phyloP scores from a whole-genome alignment of 2,888 invertebrate genomes.

The Malthinus flaveolus region DNA sequence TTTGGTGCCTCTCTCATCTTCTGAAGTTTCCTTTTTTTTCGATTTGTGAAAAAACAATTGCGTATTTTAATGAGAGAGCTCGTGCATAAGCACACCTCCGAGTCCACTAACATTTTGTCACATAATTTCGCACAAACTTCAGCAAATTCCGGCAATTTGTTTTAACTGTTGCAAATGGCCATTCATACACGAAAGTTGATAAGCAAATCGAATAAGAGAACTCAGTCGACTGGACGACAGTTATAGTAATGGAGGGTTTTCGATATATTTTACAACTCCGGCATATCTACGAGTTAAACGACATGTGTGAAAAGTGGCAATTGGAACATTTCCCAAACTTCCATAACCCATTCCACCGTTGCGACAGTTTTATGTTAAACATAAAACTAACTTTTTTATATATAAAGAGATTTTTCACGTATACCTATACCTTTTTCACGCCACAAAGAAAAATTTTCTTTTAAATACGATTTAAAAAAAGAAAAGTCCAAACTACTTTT shows the following conservation, averaged over 20 bases:
- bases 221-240: constrained; percentile 18
- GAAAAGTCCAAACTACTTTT: background rate
- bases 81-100: no score
- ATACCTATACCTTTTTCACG: constrained; percentile 8
- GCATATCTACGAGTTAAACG: constrained; percentile 38
- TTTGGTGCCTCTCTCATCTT: no score
- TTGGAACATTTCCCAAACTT: constrained; percentile 21
- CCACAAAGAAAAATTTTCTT: constrained; percentile 2
- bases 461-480: constrained; percentile 2
- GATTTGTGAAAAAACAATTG: no score
- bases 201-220: constrained; percentile 20
- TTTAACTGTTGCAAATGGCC: constrained; percentile 6
- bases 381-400: constrained; percentile 11
- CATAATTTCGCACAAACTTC: background rate
- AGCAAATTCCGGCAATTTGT: constrained; percentile 15
- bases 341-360: constrained; percentile 12
- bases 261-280: constrained; percentile 20
- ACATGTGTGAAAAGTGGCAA: constrained; percentile 30
- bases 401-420: constrained; percentile 16
- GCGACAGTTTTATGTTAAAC: constrained; percentile 24
- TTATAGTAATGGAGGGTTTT: constrained; percentile 18
- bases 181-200: constrained; percentile 22
- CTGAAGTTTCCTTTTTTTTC: no score
- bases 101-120: background rate
- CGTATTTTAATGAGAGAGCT: no score